Evolutionary conservation across 92 coral and sea anemone species (phyloP).

Genomic region (Phenganax marumi): DNA sequence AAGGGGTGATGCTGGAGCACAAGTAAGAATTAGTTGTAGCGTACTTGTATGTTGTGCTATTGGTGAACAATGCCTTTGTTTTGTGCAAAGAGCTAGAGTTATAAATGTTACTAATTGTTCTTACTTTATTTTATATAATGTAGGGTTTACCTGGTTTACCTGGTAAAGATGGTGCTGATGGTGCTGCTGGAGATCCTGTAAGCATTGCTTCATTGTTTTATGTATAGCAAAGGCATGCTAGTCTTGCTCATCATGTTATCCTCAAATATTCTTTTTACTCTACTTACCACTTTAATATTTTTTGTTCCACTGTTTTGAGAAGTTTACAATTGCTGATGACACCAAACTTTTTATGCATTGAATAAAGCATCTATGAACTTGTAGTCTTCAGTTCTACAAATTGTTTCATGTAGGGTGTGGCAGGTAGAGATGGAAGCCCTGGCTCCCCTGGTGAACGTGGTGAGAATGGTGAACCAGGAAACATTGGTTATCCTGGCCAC

Average conservation of each 20-base stretch:
- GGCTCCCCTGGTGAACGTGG: conserved; percentile 28
- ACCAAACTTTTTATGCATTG: no score
- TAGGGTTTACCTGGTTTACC: conserved; percentile 55
- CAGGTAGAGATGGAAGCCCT: conserved; percentile 20
- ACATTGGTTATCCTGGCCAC: conserved; percentile 4
- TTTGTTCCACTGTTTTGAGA: no score
- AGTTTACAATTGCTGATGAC: no score
- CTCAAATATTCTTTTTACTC: not conserved
- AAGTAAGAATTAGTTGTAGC: not conserved
- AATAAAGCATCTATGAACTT: no score
- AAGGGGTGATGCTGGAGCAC: conserved; percentile 19
- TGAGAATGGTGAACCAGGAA: conserved; percentile 1
- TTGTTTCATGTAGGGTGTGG: conserved; percentile 8
- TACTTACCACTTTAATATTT: not conserved
- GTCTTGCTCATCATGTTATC: no score
- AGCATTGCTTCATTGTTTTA: conserved; percentile 11
- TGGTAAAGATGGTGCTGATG: conserved; percentile 60
- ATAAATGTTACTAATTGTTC: not conserved
- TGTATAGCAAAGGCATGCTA: no score
- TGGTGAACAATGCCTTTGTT: not conserved
- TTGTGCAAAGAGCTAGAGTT: not conserved
- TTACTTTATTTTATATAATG: not conserved
- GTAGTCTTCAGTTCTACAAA: not conserved
- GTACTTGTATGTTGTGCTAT: not conserved
- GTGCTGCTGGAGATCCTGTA: conserved; percentile 65